Conservation (phyloP, 2,888 invertebrate genomes). For the Eledona agricola region DNA sequence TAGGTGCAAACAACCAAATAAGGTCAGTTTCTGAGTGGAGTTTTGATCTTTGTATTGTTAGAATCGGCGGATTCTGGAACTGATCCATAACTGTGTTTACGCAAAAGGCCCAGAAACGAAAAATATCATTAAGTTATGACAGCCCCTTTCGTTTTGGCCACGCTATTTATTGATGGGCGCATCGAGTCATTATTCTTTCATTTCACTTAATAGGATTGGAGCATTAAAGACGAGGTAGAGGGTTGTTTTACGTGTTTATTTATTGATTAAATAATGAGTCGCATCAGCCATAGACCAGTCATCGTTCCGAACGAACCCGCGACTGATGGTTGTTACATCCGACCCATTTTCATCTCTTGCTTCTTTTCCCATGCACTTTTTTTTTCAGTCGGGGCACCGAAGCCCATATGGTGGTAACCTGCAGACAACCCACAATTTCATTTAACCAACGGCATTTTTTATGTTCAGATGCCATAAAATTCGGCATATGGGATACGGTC, state of each 20-base stretch:
- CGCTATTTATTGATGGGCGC: constrained; percentile 17
- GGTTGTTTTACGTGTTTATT: constrained; percentile 5
- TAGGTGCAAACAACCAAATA: too few relatives aligned
- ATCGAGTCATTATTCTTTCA: constrained; percentile 21
- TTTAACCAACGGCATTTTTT: constrained; percentile 53
- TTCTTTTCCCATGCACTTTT: constrained; percentile 24
- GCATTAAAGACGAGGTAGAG: constrained; percentile 7
- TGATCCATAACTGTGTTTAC: constrained; percentile 20
- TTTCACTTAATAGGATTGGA: constrained; percentile 13
- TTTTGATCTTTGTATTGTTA: too few relatives aligned
- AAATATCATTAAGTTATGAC: constrained; percentile 12
- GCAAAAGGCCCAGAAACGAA: constrained; percentile 9
- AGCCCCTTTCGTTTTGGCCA: constrained; percentile 1
- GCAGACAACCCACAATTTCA: constrained; percentile 49
- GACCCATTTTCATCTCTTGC: not conserved
- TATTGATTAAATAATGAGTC: constrained; percentile 9
- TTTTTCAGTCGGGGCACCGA: constrained; percentile 35
- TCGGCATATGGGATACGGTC: constrained; percentile 54
- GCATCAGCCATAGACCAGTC: constrained; percentile 2
- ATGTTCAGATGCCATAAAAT: constrained; percentile 51
- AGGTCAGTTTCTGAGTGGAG: too few relatives aligned
- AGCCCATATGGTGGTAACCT: constrained; percentile 43
- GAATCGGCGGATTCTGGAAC: too few relatives aligned
- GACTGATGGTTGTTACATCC: constrained; percentile 12
- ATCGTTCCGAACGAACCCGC: too few relatives aligned